Base-by-base conservation (phyloP, 2,113 vertebrate genomes). In the Oreochromis aureus region DNA sequence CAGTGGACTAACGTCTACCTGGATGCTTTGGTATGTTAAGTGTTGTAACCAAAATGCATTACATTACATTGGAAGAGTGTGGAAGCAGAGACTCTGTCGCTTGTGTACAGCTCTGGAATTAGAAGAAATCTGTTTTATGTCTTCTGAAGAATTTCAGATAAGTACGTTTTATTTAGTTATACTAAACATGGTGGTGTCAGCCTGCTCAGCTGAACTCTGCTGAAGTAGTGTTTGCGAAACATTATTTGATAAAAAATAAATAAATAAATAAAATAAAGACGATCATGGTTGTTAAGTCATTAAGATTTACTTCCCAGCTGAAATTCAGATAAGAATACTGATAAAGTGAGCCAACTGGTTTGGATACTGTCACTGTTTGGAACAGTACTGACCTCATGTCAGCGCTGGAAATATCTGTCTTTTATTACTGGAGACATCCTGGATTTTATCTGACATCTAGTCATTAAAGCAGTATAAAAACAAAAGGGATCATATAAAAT, bases 1-100 rank as follows among this genome's bases (percentile, higher is more conserved):
- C 98, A 99, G 34, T 99, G 98, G 99, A 99, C 99, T 76, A 99
- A 99, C 7, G 98, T 99, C 69, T 99, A 99, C 93, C 93, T 98
- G 94, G 99, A 99, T 84, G 99, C 98, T 10, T 95, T 99, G 97
- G 99, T 99, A 97, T 66, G 97, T 90, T 66, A 10, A 55, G 16
- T 22, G 16, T 19, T 30, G 6, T 16, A 55, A 66, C 12, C 61
- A 27, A 34, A 22, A 27, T 36, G 6, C 13, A 54, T 76, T 78
- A 7, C 18, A 44, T 51, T 34, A 61, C 6, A 10, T 8, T 61
- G 5, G 44, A 27, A 81, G 73, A 78, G 46, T 53, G 18, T 34
- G 1, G 1, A 46, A n/a, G 32, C 22, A n/a, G 58, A 4, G 1
- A 30, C 16, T 3, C 3, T 73, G 24, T 18, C 48, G 10, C 15